Percentiles rank a stretch among this genome's conserved stretches.
These are phyloP conservation scores for Thinocorus orbignyianus DNA, from an alignment of 2,113 vertebrate genomes.

Conservation along the genomic window DNA sequence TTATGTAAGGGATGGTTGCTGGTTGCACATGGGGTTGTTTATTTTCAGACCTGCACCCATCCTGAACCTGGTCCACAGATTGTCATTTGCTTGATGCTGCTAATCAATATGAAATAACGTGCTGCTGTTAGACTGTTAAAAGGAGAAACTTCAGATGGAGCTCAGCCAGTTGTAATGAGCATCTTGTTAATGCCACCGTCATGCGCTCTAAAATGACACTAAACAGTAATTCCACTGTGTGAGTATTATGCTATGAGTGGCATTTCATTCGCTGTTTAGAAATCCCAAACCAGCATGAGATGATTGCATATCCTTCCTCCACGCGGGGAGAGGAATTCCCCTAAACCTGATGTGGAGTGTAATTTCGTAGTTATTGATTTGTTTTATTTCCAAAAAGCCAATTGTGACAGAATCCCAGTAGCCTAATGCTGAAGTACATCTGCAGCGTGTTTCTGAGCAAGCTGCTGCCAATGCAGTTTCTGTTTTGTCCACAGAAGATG, in stretches of 20 bases:
- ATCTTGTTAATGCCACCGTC: background rate
- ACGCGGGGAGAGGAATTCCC: conserved; percentile 18
- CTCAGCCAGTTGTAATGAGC: conserved; percentile 1
- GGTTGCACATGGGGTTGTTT: background rate
- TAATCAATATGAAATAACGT: background rate
- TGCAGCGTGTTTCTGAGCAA: conserved; percentile 24
- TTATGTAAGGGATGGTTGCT: background rate
- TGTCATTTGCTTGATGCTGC: conserved; percentile 3
- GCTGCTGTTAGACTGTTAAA: background rate
- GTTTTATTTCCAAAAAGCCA: conserved; percentile 28
- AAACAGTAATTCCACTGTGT: background rate
- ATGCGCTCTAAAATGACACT: conserved; percentile 9
- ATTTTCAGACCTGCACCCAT: conserved; percentile 7
- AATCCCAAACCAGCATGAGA: conserved; percentile 36
- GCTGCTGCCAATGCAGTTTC: conserved; percentile 8
- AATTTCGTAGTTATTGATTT: conserved; percentile 43
- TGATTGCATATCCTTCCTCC: conserved; percentile 1
- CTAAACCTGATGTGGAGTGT: background rate
- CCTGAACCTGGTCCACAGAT: background rate
- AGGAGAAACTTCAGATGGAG: conserved; percentile 2
- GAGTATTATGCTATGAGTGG: background rate
- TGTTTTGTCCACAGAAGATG: conserved; percentile 59
- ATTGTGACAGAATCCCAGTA: background rate
- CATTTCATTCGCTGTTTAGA: conserved; percentile 20
- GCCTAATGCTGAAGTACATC: background rate